Percentiles rank a stretch among this genome's conserved stretches.
Conservation (phyloP, 2,888 invertebrate genomes). For the Tryphoninae sp. region DNA sequence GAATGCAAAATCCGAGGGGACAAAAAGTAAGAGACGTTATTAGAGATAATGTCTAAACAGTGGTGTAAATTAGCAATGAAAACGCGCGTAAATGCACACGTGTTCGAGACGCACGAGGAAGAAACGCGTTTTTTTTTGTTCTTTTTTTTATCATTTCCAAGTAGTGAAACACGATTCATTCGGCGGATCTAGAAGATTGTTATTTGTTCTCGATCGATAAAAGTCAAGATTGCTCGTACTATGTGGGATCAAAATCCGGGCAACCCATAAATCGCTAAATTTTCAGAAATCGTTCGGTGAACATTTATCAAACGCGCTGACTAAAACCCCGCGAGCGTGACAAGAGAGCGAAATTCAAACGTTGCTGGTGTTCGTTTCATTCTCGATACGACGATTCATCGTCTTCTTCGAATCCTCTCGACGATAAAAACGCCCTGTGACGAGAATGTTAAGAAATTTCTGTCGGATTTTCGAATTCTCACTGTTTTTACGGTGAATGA, state of each 20-base stretch:
- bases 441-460: neutral
- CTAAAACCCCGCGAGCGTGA: constrained; percentile 36
- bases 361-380: neutral
- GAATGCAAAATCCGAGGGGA: neutral
- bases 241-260: neutral
- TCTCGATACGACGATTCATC: neutral
- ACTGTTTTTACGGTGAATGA: neutral
- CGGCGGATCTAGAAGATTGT: neutral
- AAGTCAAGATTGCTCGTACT: neutral
- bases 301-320: constrained; percentile 10
- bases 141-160: neutral
- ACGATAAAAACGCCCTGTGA: neutral
- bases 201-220: neutral
- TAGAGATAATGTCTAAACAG: neutral
- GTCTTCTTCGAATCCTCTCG: neutral
- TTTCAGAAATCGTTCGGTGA: neutral
- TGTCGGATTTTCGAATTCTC: neutral
- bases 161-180: neutral
- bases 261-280: neutral
- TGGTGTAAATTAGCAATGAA: neutral
- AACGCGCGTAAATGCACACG: neutral
- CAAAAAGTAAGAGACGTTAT: neutral
- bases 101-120: neutral
- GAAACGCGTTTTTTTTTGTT: neutral
- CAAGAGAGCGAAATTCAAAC: constrained; percentile 11